Conservation (phyloP, 2,797 vertebrate genomes). For the Spondyliosoma cantharus region DNA sequence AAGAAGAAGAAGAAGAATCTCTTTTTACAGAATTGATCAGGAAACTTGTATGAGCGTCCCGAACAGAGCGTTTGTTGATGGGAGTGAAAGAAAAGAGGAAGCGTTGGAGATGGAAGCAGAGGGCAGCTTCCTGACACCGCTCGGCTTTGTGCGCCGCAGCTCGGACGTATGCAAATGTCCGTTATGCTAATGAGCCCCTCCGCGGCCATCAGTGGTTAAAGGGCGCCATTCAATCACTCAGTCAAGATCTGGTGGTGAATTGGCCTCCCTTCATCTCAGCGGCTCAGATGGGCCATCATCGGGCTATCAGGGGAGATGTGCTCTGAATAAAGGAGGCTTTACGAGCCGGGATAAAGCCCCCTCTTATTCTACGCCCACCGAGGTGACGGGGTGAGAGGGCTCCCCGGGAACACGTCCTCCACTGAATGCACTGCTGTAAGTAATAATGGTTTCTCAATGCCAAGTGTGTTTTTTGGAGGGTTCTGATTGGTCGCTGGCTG, state of each 20-base stretch:
- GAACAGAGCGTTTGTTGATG: conserved; percentile 5
- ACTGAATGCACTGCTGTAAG: conserved; percentile 63
- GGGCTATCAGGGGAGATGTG: conserved; percentile 47
- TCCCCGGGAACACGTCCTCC: conserved; percentile 34
- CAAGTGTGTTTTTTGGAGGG: conserved; percentile 28
- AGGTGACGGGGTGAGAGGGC: conserved; percentile 67
- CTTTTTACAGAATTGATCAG: not conserved
- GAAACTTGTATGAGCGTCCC: not conserved
- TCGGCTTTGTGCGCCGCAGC: conserved; percentile 60
- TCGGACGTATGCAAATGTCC: conserved; percentile 64
- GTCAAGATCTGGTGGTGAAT: conserved; percentile 56
- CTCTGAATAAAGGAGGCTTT: conserved; percentile 68
- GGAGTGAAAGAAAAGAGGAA: conserved; percentile 43
- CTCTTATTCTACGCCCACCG: conserved; percentile 74
- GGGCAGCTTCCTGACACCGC: conserved; percentile 65
- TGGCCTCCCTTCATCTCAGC: conserved; percentile 55
- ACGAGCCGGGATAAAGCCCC: conserved; percentile 61
- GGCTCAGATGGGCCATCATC: conserved; percentile 52
- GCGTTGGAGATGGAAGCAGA: conserved; percentile 33
- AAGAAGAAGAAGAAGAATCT: not conserved
- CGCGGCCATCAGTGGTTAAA: conserved; percentile 59
- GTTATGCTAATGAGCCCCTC: conserved; percentile 70
- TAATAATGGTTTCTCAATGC: conserved; percentile 33
- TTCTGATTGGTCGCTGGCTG: conserved; percentile 7
- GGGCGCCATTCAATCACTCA: conserved; percentile 71